These are phyloP conservation scores for Drosophila fungiperda DNA, from an alignment of 2,888 invertebrate genomes.

Conservation along the genomic window DNA sequence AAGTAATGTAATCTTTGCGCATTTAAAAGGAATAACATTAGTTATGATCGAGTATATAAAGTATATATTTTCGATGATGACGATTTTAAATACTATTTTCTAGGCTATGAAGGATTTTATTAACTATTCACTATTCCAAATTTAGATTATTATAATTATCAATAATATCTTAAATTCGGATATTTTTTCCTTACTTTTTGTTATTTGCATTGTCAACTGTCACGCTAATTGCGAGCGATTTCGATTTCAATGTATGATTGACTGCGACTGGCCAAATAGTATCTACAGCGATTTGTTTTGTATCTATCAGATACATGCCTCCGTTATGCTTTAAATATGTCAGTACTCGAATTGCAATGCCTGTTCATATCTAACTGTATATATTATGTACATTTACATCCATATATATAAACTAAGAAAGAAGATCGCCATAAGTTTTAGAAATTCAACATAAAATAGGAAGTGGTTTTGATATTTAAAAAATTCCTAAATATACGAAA, in stretches of 20 bases:
- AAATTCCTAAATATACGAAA: background rate
- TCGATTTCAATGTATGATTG: constrained; percentile 60
- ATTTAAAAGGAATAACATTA: background rate
- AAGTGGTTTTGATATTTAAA: background rate
- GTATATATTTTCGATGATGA: background rate
- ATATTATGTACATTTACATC: constrained; percentile 5
- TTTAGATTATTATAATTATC: background rate
- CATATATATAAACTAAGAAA: background rate
- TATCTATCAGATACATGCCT: constrained; percentile 65
- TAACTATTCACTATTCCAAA: background rate
- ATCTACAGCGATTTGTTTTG: constrained; percentile 54
- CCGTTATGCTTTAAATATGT: constrained; percentile 66
- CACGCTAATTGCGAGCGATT: constrained; percentile 30
- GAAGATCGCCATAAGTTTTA: background rate
- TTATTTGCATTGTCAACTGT: constrained; percentile 58
- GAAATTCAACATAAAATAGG: background rate
- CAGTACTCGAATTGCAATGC: constrained; percentile 57
- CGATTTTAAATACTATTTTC: background rate
- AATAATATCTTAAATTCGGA: background rate
- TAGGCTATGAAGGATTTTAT: background rate
- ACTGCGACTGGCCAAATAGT: constrained; percentile 49
- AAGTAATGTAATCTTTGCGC: background rate
- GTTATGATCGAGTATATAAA: background rate
- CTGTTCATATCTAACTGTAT: constrained; percentile 49
- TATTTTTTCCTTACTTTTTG: background rate